These are phyloP conservation scores for Spondyliosoma cantharus DNA, from an alignment of 2,797 vertebrate genomes.

Conservation along the genomic window DNA sequence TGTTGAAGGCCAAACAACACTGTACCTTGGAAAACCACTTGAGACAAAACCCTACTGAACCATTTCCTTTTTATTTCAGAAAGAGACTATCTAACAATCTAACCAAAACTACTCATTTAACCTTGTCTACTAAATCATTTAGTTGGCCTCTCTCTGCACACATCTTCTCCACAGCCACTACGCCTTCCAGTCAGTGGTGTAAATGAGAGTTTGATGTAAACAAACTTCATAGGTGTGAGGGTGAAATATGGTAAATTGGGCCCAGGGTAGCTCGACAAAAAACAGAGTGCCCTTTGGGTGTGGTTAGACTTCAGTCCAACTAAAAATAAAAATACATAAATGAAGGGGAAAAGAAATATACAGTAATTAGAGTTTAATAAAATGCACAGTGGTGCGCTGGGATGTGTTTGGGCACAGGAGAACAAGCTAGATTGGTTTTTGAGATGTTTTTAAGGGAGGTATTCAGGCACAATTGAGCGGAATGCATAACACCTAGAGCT, in stretches of 20 bases:
- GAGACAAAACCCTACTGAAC: constrained; percentile 55
- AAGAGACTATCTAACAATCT: constrained; percentile 48
- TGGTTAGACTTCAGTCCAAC: constrained; percentile 23
- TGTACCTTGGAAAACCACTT: constrained; percentile 31
- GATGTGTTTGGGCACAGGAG: constrained; percentile 33
- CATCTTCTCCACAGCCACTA: constrained; percentile 46
- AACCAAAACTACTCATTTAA: constrained; percentile 61
- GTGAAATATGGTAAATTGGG: constrained; percentile 39
- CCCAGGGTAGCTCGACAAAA: constrained; percentile 25
- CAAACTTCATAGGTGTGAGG: constrained; percentile 41
- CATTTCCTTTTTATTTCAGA: constrained; percentile 43
- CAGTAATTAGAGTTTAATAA: constrained; percentile 55
- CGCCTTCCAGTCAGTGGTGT: constrained; percentile 38
- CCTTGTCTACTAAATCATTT: constrained; percentile 69
- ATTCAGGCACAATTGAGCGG: constrained; percentile 45
- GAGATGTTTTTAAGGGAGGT: constrained; percentile 45
- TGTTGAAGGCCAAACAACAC: constrained; percentile 52
- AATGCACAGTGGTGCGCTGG: constrained; percentile 50
- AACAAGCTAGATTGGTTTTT: constrained; percentile 47
- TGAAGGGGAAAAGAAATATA: constrained; percentile 19
- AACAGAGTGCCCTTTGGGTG: constrained; percentile 33
- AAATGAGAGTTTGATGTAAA: constrained; percentile 65
- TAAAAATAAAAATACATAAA: constrained; percentile 44
- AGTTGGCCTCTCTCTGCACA: constrained; percentile 51
- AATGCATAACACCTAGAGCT: constrained; percentile 50